Evolutionary conservation across 2,113 vertebrate genomes (phyloP).

Genomic region (Athene cunicularia): DNA sequence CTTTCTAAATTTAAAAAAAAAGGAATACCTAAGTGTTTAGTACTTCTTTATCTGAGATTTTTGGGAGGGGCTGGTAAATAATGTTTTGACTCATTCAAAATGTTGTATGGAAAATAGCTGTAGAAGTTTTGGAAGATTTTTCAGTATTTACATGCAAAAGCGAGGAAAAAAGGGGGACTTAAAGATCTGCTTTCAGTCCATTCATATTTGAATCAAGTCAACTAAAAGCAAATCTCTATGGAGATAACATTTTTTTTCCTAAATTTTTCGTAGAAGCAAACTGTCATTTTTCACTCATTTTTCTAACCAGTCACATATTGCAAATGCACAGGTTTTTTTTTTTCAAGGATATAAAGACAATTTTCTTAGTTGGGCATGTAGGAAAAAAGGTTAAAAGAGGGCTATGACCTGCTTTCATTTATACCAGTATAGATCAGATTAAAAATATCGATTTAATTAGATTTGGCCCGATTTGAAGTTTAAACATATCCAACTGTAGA

Average conservation of each 20-base stretch:
- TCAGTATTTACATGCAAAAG: neutral
- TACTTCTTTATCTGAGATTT: neutral
- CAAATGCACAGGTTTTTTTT: neutral
- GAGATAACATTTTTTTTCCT: neutral
- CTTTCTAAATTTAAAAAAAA: neutral
- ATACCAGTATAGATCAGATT: neutral
- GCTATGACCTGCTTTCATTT: slow-evolving; percentile 22
- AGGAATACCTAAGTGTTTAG: neutral
- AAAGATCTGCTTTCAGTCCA: neutral
- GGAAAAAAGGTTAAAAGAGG: neutral
- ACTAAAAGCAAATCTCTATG: neutral
- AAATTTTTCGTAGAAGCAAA: neutral
- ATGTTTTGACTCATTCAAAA: neutral
- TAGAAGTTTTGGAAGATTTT: neutral
- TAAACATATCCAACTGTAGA: neutral
- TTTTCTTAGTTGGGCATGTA: neutral
- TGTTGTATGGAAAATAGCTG: neutral
- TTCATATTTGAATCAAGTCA: neutral
- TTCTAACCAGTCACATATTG: neutral
- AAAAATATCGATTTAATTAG: slow-evolving; percentile 35
- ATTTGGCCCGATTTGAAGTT: slow-evolving; percentile 4
- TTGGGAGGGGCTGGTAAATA: neutral
- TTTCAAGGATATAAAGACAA: neutral
- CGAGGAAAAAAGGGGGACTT: neutral
- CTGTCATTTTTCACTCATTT: neutral